A percentile compares a stretch with the other conserved stretches of the same genome.
Conservation (phyloP, 1,140 invertebrate species). For the Penaeus indicus region DNA sequence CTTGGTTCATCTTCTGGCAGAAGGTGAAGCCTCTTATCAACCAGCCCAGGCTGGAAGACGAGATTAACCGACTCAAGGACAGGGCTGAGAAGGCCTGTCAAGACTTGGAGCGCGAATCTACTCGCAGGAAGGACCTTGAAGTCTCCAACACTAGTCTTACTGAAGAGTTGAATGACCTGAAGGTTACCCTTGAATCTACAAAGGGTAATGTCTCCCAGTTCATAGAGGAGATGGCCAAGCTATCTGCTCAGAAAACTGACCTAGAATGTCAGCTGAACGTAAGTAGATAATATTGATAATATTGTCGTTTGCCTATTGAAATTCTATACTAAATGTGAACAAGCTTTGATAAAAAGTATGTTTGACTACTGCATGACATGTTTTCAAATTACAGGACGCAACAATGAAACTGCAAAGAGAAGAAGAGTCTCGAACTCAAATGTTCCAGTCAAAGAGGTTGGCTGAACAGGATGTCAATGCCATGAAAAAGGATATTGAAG, state of each 20-base stretch:
- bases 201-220: conserved; percentile 72
- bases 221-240: conserved; percentile 74
- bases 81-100: conserved; percentile 87
- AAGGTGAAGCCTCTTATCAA: conserved; percentile 98
- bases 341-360: too few species aligned
- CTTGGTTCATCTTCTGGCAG: conserved; percentile 99
- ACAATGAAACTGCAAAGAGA: conserved; percentile 72
- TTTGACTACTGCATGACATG: background rate
- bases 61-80: conserved; percentile 80
- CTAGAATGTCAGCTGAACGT: conserved; percentile 73
- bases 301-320: background rate
- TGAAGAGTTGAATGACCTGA: conserved; percentile 74
- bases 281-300: conserved; percentile 47
- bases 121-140: conserved; percentile 76
- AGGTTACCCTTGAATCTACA: conserved; percentile 74
- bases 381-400: conserved; percentile 32
- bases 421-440: conserved; percentile 71
- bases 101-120: conserved; percentile 77
- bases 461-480: conserved; percentile 70
- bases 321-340: background rate
- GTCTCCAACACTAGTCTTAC: conserved; percentile 74
- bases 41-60: conserved; percentile 97
- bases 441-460: conserved; percentile 61
- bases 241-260: conserved; percentile 76
- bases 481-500: conserved; percentile 75